These are phyloP conservation scores for Colistium nudipinnis DNA, from an alignment of 2,113 vertebrate species.

Conservation along the genomic window DNA sequence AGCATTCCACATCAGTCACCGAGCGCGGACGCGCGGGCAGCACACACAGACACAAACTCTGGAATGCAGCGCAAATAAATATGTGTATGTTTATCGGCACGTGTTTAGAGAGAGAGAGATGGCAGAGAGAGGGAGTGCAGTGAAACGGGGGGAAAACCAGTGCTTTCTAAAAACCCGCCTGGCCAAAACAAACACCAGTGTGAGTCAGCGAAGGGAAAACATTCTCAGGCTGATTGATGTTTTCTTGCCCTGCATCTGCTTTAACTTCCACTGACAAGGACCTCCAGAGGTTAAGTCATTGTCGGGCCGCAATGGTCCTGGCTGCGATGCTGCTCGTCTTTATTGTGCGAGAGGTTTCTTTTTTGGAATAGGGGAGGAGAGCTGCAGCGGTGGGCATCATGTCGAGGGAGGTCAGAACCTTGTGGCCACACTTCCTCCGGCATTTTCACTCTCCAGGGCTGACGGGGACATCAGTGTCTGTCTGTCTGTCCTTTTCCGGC, in stretches of 20 bases:
- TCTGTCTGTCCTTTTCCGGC: slow-evolving; percentile 11
- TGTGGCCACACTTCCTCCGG: slow-evolving; percentile 33
- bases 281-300: slow-evolving; percentile 44
- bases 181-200: slow-evolving; percentile 71
- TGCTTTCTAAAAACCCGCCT: slow-evolving; percentile 28
- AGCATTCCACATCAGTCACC: slow-evolving; percentile 72
- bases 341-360: slow-evolving; percentile 18
- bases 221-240: slow-evolving; percentile 71
- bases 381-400: slow-evolving; percentile 5
- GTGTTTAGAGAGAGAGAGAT: slow-evolving; percentile 22
- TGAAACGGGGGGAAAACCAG: slow-evolving; percentile 23
- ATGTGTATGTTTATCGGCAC: slow-evolving; percentile 34
- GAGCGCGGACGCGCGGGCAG: slow-evolving; percentile 35
- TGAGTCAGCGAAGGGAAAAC: slow-evolving; percentile 63
- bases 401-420: slow-evolving; percentile 37
- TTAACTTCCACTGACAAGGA: slow-evolving; percentile 58
- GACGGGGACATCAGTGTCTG: slow-evolving; percentile 35
- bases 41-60: slow-evolving; percentile 24
- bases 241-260: slow-evolving; percentile 72
- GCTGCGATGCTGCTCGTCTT: slow-evolving; percentile 40
- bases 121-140: background rate
- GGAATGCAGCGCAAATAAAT: slow-evolving; percentile 46
- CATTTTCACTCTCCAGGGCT: slow-evolving; percentile 36
- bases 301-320: slow-evolving; percentile 55
- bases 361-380: background rate